A percentile compares a stretch with the other conserved stretches of the same genome.
Conservation (phyloP, 2,113 vertebrate genomes). For the Carassius auratus region DNA sequence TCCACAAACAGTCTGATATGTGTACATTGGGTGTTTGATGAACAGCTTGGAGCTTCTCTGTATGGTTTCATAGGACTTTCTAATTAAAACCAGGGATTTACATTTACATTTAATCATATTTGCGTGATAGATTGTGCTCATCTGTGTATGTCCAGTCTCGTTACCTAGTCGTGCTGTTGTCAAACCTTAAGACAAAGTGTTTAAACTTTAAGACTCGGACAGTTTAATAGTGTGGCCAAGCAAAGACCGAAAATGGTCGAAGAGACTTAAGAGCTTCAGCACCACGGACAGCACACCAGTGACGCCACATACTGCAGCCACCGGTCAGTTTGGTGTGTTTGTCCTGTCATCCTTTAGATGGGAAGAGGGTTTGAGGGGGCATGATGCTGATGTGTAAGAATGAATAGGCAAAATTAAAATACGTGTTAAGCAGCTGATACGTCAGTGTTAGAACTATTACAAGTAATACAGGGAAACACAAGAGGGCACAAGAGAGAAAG, state of each 20-base stretch:
- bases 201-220: background rate
- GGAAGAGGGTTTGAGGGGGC: background rate
- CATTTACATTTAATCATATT: no score
- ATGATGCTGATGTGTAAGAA: background rate
- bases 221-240: constrained; percentile 20
- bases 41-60: no score
- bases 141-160: background rate
- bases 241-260: background rate
- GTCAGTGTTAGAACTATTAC: background rate
- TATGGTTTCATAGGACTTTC: no score
- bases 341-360: background rate
- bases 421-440: background rate
- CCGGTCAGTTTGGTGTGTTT: background rate
- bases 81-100: no score
- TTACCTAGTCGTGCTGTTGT: constrained; percentile 32
- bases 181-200: constrained; percentile 16
- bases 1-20: no score
- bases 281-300: constrained; percentile 67
- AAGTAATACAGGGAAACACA: background rate
- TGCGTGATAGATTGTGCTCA: background rate
- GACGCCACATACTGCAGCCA: background rate
- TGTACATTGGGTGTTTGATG: no score
- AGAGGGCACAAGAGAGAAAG: constrained; percentile 31
- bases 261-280: constrained; percentile 53
- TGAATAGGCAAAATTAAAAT: background rate